Evolutionary conservation across 1,140 invertebrate species (phyloP).

Genomic region (honey bee (Apis mellifera)): DNA sequence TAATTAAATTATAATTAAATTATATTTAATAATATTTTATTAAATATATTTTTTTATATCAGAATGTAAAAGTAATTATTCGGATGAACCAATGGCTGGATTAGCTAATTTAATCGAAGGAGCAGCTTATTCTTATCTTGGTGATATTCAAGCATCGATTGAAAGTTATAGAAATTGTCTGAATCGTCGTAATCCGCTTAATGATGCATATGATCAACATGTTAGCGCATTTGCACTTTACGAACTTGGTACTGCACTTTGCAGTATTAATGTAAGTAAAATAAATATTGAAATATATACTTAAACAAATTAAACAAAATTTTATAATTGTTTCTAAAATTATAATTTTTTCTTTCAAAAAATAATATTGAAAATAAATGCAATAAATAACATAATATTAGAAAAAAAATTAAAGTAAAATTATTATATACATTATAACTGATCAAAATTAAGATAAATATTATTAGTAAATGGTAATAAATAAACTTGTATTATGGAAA

Average conservation of each 20-base stretch:
- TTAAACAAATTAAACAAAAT: not conserved
- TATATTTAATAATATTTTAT: too few species aligned
- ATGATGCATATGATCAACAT: conserved; percentile 82
- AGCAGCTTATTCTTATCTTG: conserved; percentile 79
- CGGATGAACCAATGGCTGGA: conserved; percentile 83
- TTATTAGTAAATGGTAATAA: too few species aligned
- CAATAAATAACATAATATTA: too few species aligned
- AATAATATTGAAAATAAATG: too few species aligned
- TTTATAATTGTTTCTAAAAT: too few species aligned
- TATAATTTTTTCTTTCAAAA: too few species aligned
- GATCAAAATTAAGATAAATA: too few species aligned
- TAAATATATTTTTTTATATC: too few species aligned
- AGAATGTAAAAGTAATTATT: conserved; percentile 76
- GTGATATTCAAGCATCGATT: conserved; percentile 80
- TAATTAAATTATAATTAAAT: too few species aligned
- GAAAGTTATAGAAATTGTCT: conserved; percentile 81
- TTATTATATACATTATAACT: too few species aligned
- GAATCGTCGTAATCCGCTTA: conserved; percentile 71
- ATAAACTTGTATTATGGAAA: too few species aligned
- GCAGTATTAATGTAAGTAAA: conserved; percentile 79
- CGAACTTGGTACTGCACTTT: conserved; percentile 84
- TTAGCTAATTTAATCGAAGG: conserved; percentile 83
- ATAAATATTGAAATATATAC: not conserved
- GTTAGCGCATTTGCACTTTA: conserved; percentile 87
- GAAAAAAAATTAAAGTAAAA: too few species aligned